These are phyloP conservation scores for Nemurella pictetii DNA, from an alignment of 2,888 invertebrate genomes.

Conservation along the genomic window DNA sequence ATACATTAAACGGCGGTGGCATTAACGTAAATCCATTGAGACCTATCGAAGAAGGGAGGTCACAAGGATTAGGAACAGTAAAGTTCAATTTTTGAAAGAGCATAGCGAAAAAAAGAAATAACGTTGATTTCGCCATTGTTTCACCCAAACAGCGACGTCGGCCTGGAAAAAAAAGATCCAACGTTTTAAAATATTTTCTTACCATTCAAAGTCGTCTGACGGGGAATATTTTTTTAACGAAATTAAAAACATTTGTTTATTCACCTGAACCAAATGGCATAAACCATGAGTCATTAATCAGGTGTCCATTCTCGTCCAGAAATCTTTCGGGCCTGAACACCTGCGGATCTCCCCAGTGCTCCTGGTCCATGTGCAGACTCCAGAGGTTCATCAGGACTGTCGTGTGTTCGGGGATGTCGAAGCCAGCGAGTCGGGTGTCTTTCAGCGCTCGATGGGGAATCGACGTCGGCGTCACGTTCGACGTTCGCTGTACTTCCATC, in stretches of 20 bases:
- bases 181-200: not conserved
- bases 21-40: conserved; percentile 19
- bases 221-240: not conserved
- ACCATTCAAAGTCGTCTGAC: not conserved
- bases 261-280: conserved; percentile 43
- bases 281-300: conserved; percentile 41
- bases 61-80: conserved; percentile 43
- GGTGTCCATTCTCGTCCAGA: conserved; percentile 38
- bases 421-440: conserved; percentile 43
- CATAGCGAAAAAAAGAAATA: conserved; percentile 39
- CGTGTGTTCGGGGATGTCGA: conserved; percentile 38
- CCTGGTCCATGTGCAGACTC: conserved; percentile 44
- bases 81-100: conserved; percentile 36
- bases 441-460: conserved; percentile 43
- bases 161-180: conserved; percentile 29
- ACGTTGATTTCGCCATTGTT: conserved; percentile 35
- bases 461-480: conserved; percentile 43
- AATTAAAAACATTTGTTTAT: not conserved
- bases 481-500: conserved; percentile 46
- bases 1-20: conserved; percentile 1
- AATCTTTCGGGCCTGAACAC: conserved; percentile 45
- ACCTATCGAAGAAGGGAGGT: not conserved
- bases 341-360: conserved; percentile 45
- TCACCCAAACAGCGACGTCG: conserved; percentile 39
- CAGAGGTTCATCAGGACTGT: conserved; percentile 43